Evolutionary conservation across 2,797 vertebrate species (phyloP).

Genomic region (Typhlichthys subterraneus): DNA sequence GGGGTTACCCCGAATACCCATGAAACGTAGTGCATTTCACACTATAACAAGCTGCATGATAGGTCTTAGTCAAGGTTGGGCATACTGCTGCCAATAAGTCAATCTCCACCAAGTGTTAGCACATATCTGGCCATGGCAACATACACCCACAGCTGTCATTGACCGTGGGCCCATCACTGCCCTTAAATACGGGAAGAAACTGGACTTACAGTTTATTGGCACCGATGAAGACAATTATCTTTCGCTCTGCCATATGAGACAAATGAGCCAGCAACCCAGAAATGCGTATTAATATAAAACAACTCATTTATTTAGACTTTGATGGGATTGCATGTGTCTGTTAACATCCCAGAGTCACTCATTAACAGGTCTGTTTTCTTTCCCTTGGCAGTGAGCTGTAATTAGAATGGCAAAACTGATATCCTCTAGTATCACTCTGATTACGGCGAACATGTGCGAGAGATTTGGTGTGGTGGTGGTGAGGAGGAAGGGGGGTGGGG

Average conservation of each 20-base stretch:
- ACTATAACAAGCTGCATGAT: constrained; percentile 49
- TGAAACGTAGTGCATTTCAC: constrained; percentile 69
- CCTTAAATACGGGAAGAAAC: constrained; percentile 17
- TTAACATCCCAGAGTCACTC: constrained; percentile 65
- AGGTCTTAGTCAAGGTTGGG: constrained; percentile 32
- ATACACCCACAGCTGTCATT: constrained; percentile 44
- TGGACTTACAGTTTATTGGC: constrained; percentile 11
- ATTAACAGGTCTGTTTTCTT: constrained; percentile 73
- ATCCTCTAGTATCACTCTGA: constrained; percentile 78
- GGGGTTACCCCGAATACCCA: constrained; percentile 52
- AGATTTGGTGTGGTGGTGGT: constrained; percentile 64
- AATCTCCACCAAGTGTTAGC: constrained; percentile 49
- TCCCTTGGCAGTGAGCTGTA: constrained; percentile 68
- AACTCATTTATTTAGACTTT: constrained; percentile 48
- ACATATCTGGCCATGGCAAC: constrained; percentile 37
- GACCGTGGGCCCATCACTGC: constrained; percentile 23
- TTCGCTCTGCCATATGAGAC: constrained; percentile 35
- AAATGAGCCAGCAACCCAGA: constrained; percentile 52
- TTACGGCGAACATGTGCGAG: constrained; percentile 77
- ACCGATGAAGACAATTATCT: constrained; percentile 20
- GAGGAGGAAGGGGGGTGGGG: not conserved
- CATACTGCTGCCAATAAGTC: constrained; percentile 53
- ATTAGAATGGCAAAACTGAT: constrained; percentile 82
- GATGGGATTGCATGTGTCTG: constrained; percentile 41
- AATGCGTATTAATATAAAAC: constrained; percentile 49